These are phyloP conservation scores for Pseudopipra pipra DNA, from an alignment of 2,113 vertebrate genomes.

Conservation along the genomic window DNA sequence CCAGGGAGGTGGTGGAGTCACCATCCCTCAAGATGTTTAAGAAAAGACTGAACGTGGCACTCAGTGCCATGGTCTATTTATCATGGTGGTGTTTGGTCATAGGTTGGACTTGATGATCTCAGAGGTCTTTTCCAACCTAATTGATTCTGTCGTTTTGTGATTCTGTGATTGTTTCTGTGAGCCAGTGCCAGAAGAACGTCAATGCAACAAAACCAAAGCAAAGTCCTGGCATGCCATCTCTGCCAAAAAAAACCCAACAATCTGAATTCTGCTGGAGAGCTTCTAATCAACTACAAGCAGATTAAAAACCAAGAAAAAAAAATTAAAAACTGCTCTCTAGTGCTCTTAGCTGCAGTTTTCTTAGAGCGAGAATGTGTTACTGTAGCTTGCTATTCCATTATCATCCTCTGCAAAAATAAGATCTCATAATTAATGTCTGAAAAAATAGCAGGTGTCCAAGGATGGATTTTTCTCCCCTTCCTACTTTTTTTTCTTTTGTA, in stretches of 20 bases:
- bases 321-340: neutral
- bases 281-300: rapidly evolving
- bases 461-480: neutral
- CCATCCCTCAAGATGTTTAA: neutral
- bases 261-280: neutral
- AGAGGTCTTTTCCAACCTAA: neutral
- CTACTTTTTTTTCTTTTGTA: neutral
- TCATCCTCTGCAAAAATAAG: neutral
- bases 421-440: conserved; percentile 32
- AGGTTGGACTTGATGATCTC: rapidly evolving
- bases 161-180: neutral
- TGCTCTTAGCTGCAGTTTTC: neutral
- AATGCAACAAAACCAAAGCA: neutral
- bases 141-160: neutral
- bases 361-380: rapidly evolving
- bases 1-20: neutral
- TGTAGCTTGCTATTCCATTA: neutral
- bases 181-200: neutral
- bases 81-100: neutral
- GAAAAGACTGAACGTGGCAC: too few relatives aligned
- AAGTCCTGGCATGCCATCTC: neutral
- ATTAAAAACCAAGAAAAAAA: neutral
- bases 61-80: neutral
- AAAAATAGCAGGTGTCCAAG: conserved; percentile 37
- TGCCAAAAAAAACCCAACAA: neutral